Evolutionary conservation across 2,797 vertebrate species (phyloP).

Genomic region (Tapirus indicus): DNA sequence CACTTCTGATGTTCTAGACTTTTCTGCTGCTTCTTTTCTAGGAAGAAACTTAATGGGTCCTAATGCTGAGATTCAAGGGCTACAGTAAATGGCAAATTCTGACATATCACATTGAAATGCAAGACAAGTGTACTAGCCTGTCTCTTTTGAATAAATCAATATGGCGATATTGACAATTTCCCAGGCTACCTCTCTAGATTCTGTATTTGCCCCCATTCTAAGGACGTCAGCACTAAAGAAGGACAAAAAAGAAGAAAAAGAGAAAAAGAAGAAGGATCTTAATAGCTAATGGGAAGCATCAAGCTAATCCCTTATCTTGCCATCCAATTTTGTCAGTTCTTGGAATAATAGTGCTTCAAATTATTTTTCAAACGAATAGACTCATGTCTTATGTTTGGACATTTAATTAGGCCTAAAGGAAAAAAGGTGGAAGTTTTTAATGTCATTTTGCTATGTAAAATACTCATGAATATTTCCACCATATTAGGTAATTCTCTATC

Average conservation of each 20-base stretch:
- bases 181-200: not conserved
- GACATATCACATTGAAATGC: not conserved
- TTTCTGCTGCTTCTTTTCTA: not conserved
- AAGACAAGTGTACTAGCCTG: not conserved
- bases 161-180: not conserved
- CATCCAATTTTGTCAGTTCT: constrained; percentile 37
- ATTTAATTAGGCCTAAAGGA: constrained; percentile 74
- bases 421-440: constrained; percentile 59
- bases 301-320: constrained; percentile 40
- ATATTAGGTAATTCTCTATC: constrained; percentile 74
- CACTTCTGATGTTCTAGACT: not conserved
- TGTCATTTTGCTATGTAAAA: constrained; percentile 79
- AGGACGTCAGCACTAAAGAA: not conserved
- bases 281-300: constrained; percentile 23
- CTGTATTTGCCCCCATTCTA: constrained; percentile 38
- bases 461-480: constrained; percentile 70
- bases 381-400: constrained; percentile 66
- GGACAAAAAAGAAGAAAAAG: not conserved
- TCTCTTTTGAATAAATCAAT: constrained; percentile 66
- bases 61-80: not conserved
- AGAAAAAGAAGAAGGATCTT: not conserved
- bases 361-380: constrained; percentile 78
- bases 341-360: constrained; percentile 34
- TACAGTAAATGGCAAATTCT: not conserved
- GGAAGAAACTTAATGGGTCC: not conserved